Evolutionary conservation across 64 coral and sea anemone genomes (phyloP), one percentile per base, ranked within the genome.

Genomic region (Hydrozoanthus tunicans): DNA sequence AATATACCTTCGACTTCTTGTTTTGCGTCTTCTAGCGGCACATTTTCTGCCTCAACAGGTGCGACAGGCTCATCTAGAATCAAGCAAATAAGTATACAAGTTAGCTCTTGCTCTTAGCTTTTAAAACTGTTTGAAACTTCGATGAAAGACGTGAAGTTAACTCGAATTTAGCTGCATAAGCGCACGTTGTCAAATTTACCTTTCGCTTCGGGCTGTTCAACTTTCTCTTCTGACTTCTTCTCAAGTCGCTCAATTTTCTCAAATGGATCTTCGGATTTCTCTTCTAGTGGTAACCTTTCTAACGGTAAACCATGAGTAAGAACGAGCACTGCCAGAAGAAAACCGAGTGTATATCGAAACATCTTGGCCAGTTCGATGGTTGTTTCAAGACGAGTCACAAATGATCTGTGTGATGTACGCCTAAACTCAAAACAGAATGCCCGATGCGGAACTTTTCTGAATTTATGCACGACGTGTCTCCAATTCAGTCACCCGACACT

Each of bases 341-440:
- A 74, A 74, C 84, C 69, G 59, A 88, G 20, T 15, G 53, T 88
- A 56, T 88, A 88, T 4, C 84, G 84, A 74, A 88, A 88, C 84
- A 88, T 88, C 73, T 51, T 88, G 84, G 70, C 8, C 26, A 32
- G 12, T 25, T 64, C 4, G 17, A 15, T 13, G 11, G 10, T 15
- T 5, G 10, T n/a, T 51, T 23, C 24, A 9, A 32, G 55, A 3
- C n/a, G 55, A 59, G 53, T 73, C 56, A 9, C 58, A n/a, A 56
- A 26, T 17, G 6, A 6, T 73, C 68, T 13, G 2, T 12, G 32
- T 70, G 25, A 73, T 26, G 68, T 67, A 58, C 57, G 27, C 4
- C 23, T 20, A 57, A 58, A 17, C 55, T 32, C 51, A 59, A n/a
- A 1, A 58, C 32, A 51, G 8, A 73, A 32, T 12, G 5, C n/a